Base-by-base conservation (phyloP, 2,797 vertebrate genomes). In the Menidia menidia region DNA sequence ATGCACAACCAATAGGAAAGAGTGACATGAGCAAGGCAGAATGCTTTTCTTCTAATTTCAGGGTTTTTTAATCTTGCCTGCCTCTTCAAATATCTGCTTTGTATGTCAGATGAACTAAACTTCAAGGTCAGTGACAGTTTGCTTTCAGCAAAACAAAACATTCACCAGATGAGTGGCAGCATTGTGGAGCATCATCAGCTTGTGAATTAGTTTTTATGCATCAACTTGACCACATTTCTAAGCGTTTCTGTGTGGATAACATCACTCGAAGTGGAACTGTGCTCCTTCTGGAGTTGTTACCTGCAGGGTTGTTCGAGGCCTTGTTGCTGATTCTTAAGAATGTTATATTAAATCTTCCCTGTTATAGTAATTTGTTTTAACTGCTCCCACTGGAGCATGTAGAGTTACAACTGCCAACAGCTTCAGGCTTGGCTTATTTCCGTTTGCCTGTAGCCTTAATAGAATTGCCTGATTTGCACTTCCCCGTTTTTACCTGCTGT, bases 331-430 rank as follows among this genome's bases (percentile, higher is more conserved):
- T 58, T 77, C 79, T 77, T 56, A 25, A 33, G 43, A 19, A 80
- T 71, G 72, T 64, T 71, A 47, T 65, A 54, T 82, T 66, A 72
- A 67, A 75, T 80, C 56, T 51, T 47, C 19, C 64, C 11, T 78
- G 42, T 71, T 70, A 56, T 50, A 68, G 82, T 81, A 81, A 73
- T 86, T 82, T 80, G 68, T 75, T 75, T 64, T 69, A 76, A 84
- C 72, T 61, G 69, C 70, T 85, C 71, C 82, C 77, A 63, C 19
- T 57, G 56, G 72, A 81, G 68, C 55, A 3, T 30, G 61, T 10
- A 18, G 60, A 74, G 59, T 54, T 62, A 63, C 43, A 71, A 51
- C 60, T 75, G 59, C 57, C 75, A 82, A 65, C 52, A 76, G 70
- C 82, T 74, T 58, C 55, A 67, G 67, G 69, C 60, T 85, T 77